phyloP scores from a whole-genome alignment of 1,140 invertebrate species.

The Eupeodes corollae region DNA sequence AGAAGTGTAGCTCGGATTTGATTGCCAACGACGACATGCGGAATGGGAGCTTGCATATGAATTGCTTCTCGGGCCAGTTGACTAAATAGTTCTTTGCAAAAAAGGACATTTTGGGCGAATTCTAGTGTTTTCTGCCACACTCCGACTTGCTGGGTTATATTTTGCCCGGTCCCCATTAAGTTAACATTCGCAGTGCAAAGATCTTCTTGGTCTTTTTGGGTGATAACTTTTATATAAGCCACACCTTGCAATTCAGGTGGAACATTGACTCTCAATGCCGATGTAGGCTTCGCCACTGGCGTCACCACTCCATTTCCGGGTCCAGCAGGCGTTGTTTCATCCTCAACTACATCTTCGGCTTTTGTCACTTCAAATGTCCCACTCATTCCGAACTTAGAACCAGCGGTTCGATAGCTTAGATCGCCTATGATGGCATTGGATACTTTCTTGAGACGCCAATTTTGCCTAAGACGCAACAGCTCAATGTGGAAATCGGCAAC shows the following conservation, averaged over 20 bases:
- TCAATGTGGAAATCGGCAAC: slow-evolving; percentile 89
- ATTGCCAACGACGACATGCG: slow-evolving; percentile 93
- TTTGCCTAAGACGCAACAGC: slow-evolving; percentile 75
- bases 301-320: slow-evolving; percentile 27
- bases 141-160: slow-evolving; percentile 54
- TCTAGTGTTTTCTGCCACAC: slow-evolving; percentile 91
- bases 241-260: slow-evolving; percentile 90
- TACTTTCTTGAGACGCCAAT: slow-evolving; percentile 91
- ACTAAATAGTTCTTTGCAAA: slow-evolving; percentile 94
- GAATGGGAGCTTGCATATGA: slow-evolving; percentile 80
- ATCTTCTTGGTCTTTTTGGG: slow-evolving; percentile 84
- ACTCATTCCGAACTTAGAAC: slow-evolving; percentile 83
- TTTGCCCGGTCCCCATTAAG: slow-evolving; percentile 50
- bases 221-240: slow-evolving; percentile 89
- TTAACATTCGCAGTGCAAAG: slow-evolving; percentile 68
- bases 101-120: slow-evolving; percentile 91
- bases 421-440: slow-evolving; percentile 92
- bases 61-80: slow-evolving; percentile 91
- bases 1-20: slow-evolving; percentile 93
- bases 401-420: slow-evolving; percentile 86
- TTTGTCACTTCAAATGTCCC: slow-evolving; percentile 95
- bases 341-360: slow-evolving; percentile 79
- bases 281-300: slow-evolving; percentile 47
- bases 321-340: slow-evolving; percentile 49
- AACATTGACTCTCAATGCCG: slow-evolving; percentile 81